phyloP scores from a whole-genome alignment of 2,113 vertebrate genomes.

The Lates calcarifer region DNA sequence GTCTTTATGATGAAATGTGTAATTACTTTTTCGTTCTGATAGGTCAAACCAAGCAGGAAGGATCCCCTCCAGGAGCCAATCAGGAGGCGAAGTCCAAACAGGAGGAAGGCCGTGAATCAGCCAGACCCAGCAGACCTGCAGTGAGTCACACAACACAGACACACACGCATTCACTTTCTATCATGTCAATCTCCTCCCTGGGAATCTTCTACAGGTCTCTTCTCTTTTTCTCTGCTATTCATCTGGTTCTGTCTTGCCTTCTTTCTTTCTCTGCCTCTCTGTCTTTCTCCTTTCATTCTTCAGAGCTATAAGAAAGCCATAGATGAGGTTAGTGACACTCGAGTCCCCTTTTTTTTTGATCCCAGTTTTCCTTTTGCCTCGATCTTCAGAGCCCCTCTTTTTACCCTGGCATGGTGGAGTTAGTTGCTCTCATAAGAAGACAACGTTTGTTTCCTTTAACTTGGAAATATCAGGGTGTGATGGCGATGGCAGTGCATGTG shows the following conservation, averaged over 20 bases:
- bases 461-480: constrained; percentile 2
- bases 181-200: constrained; percentile 43
- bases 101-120: constrained; percentile 91
- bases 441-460: constrained; percentile 1
- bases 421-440: constrained; percentile 25
- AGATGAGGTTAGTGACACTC: constrained; percentile 94
- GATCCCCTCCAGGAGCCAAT: constrained; percentile 88
- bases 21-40: constrained; percentile 1
- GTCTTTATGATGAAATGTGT: background rate
- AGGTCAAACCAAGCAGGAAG: constrained; percentile 91
- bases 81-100: constrained; percentile 90
- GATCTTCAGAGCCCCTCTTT: constrained; percentile 33
- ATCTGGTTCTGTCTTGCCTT: constrained; percentile 53
- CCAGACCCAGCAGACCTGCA: constrained; percentile 92
- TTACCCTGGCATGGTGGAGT: constrained; percentile 67
- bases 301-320: constrained; percentile 99
- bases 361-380: constrained; percentile 44
- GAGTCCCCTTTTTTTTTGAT: constrained; percentile 39
- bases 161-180: constrained; percentile 14
- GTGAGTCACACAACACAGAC: constrained; percentile 84
- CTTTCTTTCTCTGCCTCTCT: constrained; percentile 73
- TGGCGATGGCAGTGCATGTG: constrained; percentile 50
- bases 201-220: constrained; percentile 45
- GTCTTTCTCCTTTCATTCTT: constrained; percentile 85
- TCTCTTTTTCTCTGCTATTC: constrained; percentile 58